Percentiles rank a stretch among this genome's conserved stretches.
Conservation (phyloP, 2,888 invertebrate species). For the Acleris sparsana region DNA sequence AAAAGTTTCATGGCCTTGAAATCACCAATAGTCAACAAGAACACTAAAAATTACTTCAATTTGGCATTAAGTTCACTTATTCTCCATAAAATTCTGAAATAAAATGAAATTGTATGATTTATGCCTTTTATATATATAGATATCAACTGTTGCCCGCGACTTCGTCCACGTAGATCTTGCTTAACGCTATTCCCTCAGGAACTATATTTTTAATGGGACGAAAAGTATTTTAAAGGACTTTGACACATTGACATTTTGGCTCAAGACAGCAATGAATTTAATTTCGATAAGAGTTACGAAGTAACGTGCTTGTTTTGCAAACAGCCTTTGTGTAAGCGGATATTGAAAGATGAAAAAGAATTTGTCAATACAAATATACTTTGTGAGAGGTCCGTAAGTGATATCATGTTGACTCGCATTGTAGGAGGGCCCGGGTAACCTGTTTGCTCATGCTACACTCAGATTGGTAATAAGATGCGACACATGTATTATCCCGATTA, state of each 20-base stretch:
- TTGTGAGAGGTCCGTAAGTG: constrained; percentile 69
- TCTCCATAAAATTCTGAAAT: too few species aligned
- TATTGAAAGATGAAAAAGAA: constrained; percentile 63
- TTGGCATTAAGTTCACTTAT: too few species aligned
- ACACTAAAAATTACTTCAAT: too few species aligned
- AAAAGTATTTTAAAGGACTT: constrained; percentile 10
- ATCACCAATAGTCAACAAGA: too few species aligned
- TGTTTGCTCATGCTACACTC: constrained; percentile 77
- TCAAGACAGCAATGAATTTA: constrained; percentile 17
- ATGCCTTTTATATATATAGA: too few species aligned
- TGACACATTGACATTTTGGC: constrained; percentile 30
- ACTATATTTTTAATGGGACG: too few species aligned
- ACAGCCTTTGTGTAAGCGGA: constrained; percentile 38
- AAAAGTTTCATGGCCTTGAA: too few species aligned
- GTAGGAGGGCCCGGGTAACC: constrained; percentile 60
- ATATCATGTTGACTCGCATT: constrained; percentile 75
- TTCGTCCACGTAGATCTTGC: too few species aligned
- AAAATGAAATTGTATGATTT: too few species aligned
- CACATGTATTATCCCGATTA: constrained; percentile 80
- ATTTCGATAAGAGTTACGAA: background rate
- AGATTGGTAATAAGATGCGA: constrained; percentile 82
- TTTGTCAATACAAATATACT: constrained; percentile 71
- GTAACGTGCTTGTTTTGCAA: background rate
- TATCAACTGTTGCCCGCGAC: too few species aligned
- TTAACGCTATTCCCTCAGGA: too few species aligned